These are phyloP conservation scores for Lithophane semibrunnea DNA, from an alignment of 2,888 invertebrate genomes.

Conservation along the genomic window DNA sequence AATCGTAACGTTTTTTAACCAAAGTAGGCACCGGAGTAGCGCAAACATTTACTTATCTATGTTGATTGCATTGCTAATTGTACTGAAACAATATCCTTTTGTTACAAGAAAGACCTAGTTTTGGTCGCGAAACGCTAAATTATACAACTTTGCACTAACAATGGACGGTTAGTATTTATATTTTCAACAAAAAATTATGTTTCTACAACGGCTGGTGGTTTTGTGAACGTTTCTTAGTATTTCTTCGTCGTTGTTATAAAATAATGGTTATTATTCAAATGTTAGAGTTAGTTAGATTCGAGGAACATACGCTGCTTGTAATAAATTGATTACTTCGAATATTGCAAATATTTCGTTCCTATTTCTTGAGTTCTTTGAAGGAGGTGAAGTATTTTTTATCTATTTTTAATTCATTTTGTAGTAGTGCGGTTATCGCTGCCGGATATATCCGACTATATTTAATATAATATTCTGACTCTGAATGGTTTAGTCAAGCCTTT, in stretches of 20 bases:
- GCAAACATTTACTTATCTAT: conserved; percentile 86
- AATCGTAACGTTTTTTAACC: conserved; percentile 66
- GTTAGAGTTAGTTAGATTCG: conserved; percentile 29
- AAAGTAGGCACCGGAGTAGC: conserved; percentile 69
- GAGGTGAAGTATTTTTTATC: conserved; percentile 3
- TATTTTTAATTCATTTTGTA: conserved; percentile 34
- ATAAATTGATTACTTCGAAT: conserved; percentile 36
- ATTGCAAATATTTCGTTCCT: conserved; percentile 9
- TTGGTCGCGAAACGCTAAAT: conserved; percentile 84
- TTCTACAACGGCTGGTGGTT: conserved; percentile 59
- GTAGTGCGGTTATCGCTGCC: not conserved
- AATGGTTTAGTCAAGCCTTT: conserved; percentile 39
- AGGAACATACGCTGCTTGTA: conserved; percentile 27
- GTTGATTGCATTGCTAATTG: conserved; percentile 87
- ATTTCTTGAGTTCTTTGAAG: conserved; percentile 18
- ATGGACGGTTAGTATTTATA: conserved; percentile 76
- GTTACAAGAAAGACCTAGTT: conserved; percentile 87
- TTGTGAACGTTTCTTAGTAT: conserved; percentile 53
- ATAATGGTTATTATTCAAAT: conserved; percentile 50
- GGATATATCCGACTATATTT: conserved; percentile 32
- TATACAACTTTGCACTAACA: conserved; percentile 82
- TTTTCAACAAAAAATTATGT: conserved; percentile 71
- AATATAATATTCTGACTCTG: conserved; percentile 55
- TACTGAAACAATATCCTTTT: conserved; percentile 88
- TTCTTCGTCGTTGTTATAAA: conserved; percentile 54